Evolutionary conservation across 2,113 vertebrate genomes (phyloP), one percentile per base, ranked within the genome.

Genomic region (Pterocles burchelli): DNA sequence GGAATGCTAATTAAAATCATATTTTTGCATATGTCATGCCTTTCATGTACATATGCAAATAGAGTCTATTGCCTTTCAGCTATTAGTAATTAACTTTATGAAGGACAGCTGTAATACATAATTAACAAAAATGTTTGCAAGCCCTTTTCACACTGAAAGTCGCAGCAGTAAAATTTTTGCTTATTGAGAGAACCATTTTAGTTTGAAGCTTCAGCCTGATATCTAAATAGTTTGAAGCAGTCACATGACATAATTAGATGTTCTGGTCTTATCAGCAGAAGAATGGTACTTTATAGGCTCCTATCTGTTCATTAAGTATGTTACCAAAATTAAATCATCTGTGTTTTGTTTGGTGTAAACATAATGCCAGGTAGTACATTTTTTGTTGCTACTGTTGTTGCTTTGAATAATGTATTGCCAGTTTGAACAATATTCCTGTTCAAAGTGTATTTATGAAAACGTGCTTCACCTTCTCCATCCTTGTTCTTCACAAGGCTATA

Each of bases 61-160:
- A 97, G 95, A 98, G 83, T 98, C 98, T 97, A 97, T 98, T 99
- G 99, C 99, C 99, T 99, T 99, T 99, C 98, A 99, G 99, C 99
- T 98, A 99, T 99, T 99, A 98, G 98, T 99, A 99, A 99, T 99
- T 99, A 99, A 98, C 98, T 99, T 99, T 99, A 99, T 99, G 99
- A 99, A 99, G 99, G 99, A 99, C 99, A 99, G 99, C 99, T 99
- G 99, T 99, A 99, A 99, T 99, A 99, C 99, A 99, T 99, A 99
- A 99, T 99, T 99, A 99, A 99, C 99, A 98, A 98, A 98, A 99
- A 99, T 99, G 99, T 99, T 99, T 99, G 98, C 98, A 98, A 99
- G 98, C 98, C 98, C 97, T 98, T 98, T 98, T 98, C 98, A 98
- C 98, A 98, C 96, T 96, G 95, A 88, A 98, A 98, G 98, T 98